Evolutionary conservation across 2,113 vertebrate genomes (phyloP), one percentile per base, ranked within the genome.

Genomic region (Onychostruthus taczanowskii): DNA sequence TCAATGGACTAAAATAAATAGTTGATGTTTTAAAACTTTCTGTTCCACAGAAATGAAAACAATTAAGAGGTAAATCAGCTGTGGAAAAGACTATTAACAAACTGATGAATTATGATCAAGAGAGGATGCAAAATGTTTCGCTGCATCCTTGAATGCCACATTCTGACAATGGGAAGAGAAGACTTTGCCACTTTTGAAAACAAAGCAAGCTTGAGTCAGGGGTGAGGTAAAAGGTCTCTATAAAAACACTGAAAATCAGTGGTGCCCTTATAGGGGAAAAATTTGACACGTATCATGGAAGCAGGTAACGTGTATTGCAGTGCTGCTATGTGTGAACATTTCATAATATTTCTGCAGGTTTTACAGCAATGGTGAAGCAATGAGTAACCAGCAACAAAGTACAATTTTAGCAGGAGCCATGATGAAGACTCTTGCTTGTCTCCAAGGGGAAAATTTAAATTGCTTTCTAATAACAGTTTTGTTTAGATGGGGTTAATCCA

Each of bases 21-120:
- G 33, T 41, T 72, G 39, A 46, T 68, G 33, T 86, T 88, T 93
- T 74, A 81, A 96, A 95, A 67, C 52, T 74, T 90, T 92, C 21
- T 46, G 4, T 80, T 94, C 39, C 64, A 89, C 47, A 86, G 67
- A 87, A 92, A 63, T 67, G 17, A 87, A 74, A 93, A 87, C 68
- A 85, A 85, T 87, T 87, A 88, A 52, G 83, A 78, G 33, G 33
- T 41, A 92, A 93, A 84, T 90, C 56, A 92, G 8, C 53, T 63
- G 39, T 39, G 43, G 47, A 90, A 93, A 81, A 92, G 22, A 19
- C 43, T 83, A 64, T 85, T 70, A 86, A 89, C 52, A 87, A 70
- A 35, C 47, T 35, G 46, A 67, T 74, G 68, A 94, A 56, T 59
- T 77, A 81, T 50, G 22, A 50, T 50, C 53, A 13, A 81, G 24